Conservation (phyloP, 2,888 invertebrate genomes). For the Polydrusus cervinus region DNA sequence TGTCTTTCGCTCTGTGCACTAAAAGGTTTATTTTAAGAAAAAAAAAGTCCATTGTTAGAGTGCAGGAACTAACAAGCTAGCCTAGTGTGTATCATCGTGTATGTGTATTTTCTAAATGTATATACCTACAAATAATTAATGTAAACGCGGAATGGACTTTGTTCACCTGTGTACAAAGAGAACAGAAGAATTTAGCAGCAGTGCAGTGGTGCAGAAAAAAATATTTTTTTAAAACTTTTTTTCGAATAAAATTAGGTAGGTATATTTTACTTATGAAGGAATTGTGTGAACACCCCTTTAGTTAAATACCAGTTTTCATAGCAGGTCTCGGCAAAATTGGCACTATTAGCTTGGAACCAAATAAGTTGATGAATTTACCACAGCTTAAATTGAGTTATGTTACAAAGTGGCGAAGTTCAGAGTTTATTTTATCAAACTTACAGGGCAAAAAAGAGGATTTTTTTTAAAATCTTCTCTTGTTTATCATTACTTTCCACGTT, state of each 20-base stretch:
- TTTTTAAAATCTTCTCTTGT: neutral
- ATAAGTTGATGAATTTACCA: neutral
- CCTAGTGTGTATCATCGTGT: neutral
- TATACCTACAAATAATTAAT: neutral
- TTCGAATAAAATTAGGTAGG: no score
- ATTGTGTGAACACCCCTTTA: neutral
- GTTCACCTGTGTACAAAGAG: neutral
- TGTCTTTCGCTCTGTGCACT: constrained; percentile 16
- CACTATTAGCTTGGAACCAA: neutral
- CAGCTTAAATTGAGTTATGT: neutral
- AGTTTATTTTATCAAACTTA: no score
- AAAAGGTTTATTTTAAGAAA: constrained; percentile 22
- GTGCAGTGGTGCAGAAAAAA: no score
- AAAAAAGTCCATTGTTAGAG: constrained; percentile 11
- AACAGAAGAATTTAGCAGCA: no score
- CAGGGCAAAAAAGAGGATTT: no score
- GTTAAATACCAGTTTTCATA: neutral
- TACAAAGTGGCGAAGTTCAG: neutral
- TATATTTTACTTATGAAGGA: neutral
- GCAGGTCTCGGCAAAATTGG: neutral
- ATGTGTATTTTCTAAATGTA: neutral
- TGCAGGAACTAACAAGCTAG: neutral
- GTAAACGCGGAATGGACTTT: neutral
- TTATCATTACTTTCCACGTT: neutral
- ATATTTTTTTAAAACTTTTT: no score